Evolutionary conservation across 2,113 vertebrate genomes (phyloP).

Genomic region (Cardinalis cardinalis): DNA sequence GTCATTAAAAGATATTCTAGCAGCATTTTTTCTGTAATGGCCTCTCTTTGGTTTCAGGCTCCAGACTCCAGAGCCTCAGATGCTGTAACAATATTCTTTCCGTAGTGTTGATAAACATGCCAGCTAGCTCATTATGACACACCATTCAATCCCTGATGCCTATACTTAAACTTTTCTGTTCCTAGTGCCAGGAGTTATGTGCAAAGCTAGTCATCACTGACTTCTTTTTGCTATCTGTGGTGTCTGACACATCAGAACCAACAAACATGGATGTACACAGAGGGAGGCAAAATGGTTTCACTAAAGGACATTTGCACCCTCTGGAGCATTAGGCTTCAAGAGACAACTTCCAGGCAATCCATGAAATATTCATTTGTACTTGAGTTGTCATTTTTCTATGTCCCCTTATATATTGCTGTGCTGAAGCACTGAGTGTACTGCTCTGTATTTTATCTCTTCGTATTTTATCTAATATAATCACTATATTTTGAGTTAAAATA

Average conservation of each 20-base stretch:
- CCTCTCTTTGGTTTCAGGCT: background rate
- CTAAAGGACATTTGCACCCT: background rate
- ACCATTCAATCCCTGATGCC: background rate
- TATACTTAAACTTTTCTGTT: background rate
- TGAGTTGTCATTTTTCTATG: background rate
- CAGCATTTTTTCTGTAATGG: background rate
- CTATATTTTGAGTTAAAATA: background rate
- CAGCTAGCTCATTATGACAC: background rate
- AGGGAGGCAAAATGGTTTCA: background rate
- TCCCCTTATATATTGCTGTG: background rate
- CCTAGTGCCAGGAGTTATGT: background rate
- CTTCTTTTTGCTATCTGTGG: background rate
- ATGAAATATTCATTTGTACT: slow-evolving; percentile 13
- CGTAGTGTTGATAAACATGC: background rate
- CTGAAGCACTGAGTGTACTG: background rate
- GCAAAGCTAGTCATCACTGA: background rate
- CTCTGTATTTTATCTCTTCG: background rate
- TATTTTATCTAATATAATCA: background rate
- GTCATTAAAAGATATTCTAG: background rate
- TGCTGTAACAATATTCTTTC: background rate
- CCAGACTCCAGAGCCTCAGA: background rate
- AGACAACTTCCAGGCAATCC: background rate
- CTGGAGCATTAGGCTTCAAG: background rate
- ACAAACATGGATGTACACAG: background rate
- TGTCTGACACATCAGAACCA: background rate